Evolutionary conservation across 2,888 invertebrate species (phyloP).

Genomic region (Andrena bicolor): DNA sequence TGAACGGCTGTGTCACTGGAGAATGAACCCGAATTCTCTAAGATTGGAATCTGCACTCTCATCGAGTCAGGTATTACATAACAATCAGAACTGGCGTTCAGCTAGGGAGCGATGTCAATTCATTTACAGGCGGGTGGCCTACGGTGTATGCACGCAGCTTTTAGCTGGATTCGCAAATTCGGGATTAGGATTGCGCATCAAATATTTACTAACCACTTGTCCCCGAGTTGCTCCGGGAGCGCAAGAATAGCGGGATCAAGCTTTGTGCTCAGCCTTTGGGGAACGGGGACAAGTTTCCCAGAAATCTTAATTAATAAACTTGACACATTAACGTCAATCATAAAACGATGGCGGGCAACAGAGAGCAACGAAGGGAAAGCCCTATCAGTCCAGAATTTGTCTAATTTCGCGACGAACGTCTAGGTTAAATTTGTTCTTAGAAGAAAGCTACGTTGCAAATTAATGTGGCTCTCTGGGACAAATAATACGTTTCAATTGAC

Average conservation of each 20-base stretch:
- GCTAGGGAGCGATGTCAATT: slow-evolving; percentile 13
- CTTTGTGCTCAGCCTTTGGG: slow-evolving; percentile 11
- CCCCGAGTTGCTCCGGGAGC: slow-evolving; percentile 41
- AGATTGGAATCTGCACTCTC: neutral
- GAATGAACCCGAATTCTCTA: neutral
- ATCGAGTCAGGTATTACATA: neutral
- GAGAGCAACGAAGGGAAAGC: neutral
- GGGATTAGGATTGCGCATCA: slow-evolving; percentile 75
- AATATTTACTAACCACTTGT: slow-evolving; percentile 81
- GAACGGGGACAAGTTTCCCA: neutral
- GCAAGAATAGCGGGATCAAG: slow-evolving; percentile 10
- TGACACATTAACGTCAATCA: neutral
- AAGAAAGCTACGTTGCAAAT: neutral
- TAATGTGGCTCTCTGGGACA: too few relatives aligned
- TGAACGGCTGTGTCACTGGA: neutral
- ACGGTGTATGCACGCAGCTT: neutral
- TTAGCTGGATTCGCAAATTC: slow-evolving; percentile 55
- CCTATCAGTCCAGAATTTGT: neutral
- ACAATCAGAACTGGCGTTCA: neutral
- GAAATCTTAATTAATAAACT: slow-evolving; percentile 52
- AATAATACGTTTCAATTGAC: too few relatives aligned
- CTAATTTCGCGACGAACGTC: neutral
- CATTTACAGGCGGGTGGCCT: slow-evolving; percentile 3
- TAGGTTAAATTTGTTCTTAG: neutral
- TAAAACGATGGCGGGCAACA: neutral